Base-by-base conservation (phyloP, 2,888 invertebrate genomes). In the Phytoseiulus persimilis region DNA sequence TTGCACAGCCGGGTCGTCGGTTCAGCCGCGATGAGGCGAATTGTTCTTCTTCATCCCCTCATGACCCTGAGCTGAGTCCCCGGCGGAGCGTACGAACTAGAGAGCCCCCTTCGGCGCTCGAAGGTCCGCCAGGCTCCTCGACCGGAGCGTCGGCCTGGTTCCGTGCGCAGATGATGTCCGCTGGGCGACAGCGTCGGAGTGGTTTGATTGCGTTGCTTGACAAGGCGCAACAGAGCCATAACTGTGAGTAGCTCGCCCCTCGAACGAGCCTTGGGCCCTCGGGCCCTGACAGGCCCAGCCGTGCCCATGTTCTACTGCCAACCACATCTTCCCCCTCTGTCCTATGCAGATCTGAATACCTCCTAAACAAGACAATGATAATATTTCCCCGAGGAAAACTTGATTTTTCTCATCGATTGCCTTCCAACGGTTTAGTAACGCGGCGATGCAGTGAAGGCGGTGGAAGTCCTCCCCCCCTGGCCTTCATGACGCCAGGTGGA, bases 371-470 rank as follows among this genome's bases (percentile, higher is more conserved):
- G n/a, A n/a, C n/a, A n/a, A n/a, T n/a, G n/a, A n/a, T n/a, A n/a
- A n/a, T n/a, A n/a, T n/a, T n/a, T n/a, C n/a, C n/a, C n/a, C n/a
- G n/a, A n/a, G n/a, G n/a, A n/a, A n/a, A n/a, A n/a, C n/a, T n/a
- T n/a, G n/a, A n/a, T n/a, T n/a, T n/a, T n/a, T 39, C 9, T 39
- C 39, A 39, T 39, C 2, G n/a, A 1, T 33, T 18, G 6, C 11
- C n/a, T 84, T 31, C n/a, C 84, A 31, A 84, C n/a, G 9, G 84
- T 84, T 84, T 23, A 87, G 87, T 87, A 39, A 87, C 87, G 5
- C 87, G 87, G 6, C 87, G 87, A n/a, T 87, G 87, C 33, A 87
- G 87, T 87, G 87, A 87, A 32, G 87, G 87, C 87, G 87, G 87
- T 87, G 87, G 87, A 9, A 87, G 87, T 45, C 87, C 87, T 31